Conservation (phyloP, 2,888 invertebrate genomes). For the Ctena decussata region DNA sequence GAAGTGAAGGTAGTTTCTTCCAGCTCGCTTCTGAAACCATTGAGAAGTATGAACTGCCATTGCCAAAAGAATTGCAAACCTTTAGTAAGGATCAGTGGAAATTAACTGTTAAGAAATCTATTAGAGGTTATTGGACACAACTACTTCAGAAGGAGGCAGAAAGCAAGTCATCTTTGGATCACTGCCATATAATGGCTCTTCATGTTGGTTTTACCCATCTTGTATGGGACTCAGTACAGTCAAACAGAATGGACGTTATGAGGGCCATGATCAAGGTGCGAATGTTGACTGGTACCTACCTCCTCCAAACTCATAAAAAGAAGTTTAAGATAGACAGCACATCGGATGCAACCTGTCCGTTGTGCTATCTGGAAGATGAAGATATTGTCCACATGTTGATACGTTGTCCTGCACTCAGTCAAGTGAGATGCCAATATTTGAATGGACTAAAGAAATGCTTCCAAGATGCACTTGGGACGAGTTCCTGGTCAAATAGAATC, state of each 20-base stretch:
- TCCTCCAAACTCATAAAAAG: not conserved
- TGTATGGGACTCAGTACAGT: not conserved
- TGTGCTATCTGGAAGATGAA: not conserved
- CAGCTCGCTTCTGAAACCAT: not conserved
- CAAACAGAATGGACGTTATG: too few species aligned
- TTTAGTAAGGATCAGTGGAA: not conserved
- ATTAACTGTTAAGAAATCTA: not conserved
- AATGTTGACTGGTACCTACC: not conserved
- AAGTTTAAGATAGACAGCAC: not conserved
- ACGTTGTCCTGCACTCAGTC: too few species aligned
- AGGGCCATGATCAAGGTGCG: not conserved
- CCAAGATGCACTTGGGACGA: too few species aligned
- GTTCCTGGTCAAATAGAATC: too few species aligned
- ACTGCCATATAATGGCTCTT: not conserved
- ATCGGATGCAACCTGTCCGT: not conserved
- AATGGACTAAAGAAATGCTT: too few species aligned
- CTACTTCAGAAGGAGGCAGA: not conserved
- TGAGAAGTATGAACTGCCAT: not conserved
- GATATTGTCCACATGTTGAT: not conserved
- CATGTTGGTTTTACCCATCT: not conserved
- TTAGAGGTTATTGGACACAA: not conserved
- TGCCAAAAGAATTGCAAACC: not conserved
- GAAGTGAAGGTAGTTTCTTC: not conserved
- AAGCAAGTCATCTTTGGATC: not conserved
- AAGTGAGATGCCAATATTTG: too few species aligned